Percentiles rank a stretch among this genome's conserved stretches.
Evolutionary conservation across 2,113 vertebrate genomes (phyloP).

Genomic region (Mustela lutreola): DNA sequence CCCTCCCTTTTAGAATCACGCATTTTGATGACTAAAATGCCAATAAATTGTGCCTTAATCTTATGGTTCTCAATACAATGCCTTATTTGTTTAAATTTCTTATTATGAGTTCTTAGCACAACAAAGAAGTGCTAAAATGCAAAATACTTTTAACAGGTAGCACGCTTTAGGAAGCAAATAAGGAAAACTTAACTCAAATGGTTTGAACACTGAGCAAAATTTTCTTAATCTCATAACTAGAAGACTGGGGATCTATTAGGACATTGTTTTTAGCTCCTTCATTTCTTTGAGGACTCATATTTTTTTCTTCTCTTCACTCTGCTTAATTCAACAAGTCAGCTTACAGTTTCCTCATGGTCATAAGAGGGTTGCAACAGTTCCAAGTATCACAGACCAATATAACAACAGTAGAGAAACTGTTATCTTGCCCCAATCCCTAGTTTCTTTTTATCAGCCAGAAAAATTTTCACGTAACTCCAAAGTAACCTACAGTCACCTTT

Average conservation of each 20-base stretch:
- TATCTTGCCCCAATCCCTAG: background rate
- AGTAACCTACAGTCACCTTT: background rate
- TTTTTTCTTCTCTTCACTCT: background rate
- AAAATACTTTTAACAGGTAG: background rate
- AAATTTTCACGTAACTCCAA: background rate
- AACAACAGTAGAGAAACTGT: background rate
- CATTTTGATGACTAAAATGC: background rate
- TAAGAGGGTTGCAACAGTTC: background rate
- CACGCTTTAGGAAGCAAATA: background rate
- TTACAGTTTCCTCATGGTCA: background rate
- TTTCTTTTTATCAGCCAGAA: background rate
- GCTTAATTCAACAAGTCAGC: background rate
- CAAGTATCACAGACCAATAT: background rate
- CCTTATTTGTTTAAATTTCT: slow-evolving; percentile 47
- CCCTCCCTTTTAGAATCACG: background rate
- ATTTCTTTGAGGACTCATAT: slow-evolving; percentile 16
- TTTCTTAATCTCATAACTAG: background rate
- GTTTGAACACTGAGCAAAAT: background rate
- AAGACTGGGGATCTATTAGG: background rate
- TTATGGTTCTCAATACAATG: background rate
- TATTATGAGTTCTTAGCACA: background rate
- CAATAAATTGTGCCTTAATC: background rate
- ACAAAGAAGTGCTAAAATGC: slow-evolving; percentile 2
- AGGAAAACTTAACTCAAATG: slow-evolving; percentile 20
- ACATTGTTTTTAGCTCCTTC: background rate